These are phyloP conservation scores for Dione juno DNA, from an alignment of 2,888 invertebrate species.

Conservation along the genomic window DNA sequence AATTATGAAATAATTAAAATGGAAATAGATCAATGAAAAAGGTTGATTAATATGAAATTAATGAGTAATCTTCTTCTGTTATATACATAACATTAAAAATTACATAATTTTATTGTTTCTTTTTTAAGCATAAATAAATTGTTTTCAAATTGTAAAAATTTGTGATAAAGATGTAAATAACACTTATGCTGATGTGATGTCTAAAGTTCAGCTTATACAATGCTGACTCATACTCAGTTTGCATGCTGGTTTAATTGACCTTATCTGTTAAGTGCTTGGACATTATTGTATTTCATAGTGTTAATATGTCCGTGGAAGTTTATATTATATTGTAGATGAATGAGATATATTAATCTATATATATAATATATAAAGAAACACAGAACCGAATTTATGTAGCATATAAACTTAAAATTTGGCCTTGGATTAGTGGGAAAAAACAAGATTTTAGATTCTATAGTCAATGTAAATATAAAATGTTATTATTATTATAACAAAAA, in stretches of 20 bases:
- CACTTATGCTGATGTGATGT: neutral
- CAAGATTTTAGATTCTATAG: too few species aligned
- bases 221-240: constrained; percentile 8
- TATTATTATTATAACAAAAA: too few species aligned
- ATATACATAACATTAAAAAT: neutral
- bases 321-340: neutral
- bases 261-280: neutral
- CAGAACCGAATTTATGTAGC: neutral
- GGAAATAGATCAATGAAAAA: too few species aligned
- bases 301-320: neutral
- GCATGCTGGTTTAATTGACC: neutral
- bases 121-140: too few species aligned
- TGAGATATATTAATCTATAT: neutral
- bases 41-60: too few species aligned
- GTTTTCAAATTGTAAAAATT: too few species aligned
- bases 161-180: neutral
- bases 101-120: neutral
- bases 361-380: neutral
- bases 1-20: too few species aligned
- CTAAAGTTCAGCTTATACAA: constrained; percentile 1
- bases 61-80: too few species aligned
- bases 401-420: neutral
- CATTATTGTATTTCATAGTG: neutral
- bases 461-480: too few species aligned
- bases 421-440: too few species aligned